Evolutionary conservation across 1,140 invertebrate species (phyloP).

Genomic region (Papilio machaon): DNA sequence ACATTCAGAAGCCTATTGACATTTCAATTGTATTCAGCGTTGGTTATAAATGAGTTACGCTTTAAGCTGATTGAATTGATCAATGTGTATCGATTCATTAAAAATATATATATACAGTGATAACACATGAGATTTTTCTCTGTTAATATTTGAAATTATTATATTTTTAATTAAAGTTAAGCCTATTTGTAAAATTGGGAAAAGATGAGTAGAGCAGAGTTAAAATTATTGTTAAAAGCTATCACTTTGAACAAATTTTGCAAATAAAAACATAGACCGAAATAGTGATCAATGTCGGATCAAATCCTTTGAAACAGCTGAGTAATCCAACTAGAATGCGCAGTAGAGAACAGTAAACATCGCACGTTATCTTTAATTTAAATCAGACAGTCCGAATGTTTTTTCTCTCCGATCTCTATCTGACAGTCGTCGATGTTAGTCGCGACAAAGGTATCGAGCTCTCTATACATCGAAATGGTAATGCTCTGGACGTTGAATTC

Average conservation of each 20-base stretch:
- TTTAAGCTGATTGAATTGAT: not conserved
- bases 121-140: no score
- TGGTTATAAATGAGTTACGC: not conserved
- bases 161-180: no score
- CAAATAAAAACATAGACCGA: not conserved
- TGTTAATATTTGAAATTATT: no score
- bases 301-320: not conserved
- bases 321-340: constrained; percentile 11
- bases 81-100: not conserved
- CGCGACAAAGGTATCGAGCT: constrained; percentile 73
- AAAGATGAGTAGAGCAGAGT: not conserved
- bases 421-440: constrained; percentile 67
- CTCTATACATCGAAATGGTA: constrained; percentile 73
- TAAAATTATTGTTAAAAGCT: no score
- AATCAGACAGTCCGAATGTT: constrained; percentile 57
- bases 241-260: not conserved
- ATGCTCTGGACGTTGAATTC: constrained; percentile 69
- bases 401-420: constrained; percentile 73
- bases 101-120: not conserved
- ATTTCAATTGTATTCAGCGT: constrained; percentile 1
- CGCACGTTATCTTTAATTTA: constrained; percentile 33
- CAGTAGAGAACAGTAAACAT: constrained; percentile 47
- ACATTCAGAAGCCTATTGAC: constrained; percentile 15
- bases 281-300: not conserved
- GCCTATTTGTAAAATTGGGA: no score